Evolutionary conservation across 2,888 invertebrate species (phyloP), one percentile per base, ranked within the genome.

Genomic region (Odiellus spinosus): DNA sequence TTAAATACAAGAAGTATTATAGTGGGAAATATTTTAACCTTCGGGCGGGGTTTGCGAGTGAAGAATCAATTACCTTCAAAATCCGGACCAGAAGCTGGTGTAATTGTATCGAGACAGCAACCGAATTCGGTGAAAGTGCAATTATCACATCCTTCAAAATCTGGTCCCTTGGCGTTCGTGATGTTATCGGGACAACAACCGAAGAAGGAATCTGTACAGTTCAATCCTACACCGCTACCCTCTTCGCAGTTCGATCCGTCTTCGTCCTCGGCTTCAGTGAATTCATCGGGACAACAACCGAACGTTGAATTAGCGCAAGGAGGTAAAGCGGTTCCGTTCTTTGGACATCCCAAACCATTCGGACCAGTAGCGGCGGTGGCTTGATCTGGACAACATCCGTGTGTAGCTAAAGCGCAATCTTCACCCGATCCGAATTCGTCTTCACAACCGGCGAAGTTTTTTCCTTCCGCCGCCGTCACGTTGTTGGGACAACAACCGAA

Each of bases 371-470:
- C 59, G 2, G 54, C 47, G 11, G 54, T 57, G 33, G 70, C 62
- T 10, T 87, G 88, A 64, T 91, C 88, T 1, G 78, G 77, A 59
- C 90, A 91, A 63, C 90, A 91, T 4, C 90, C 90, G 59, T 68
- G 60, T 21, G 43, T 34, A 3, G 59, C 51, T 2, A 32, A 44
- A 12, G 44, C 41, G 52, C 58, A 61, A 26, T 26, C 26, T 26
- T 26, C 26, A 10, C 18, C 18, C 10, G 15, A 2, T 18, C 38
- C 38, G 10, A 17, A 18, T 17, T 17, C 18, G 10, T 18, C n/a
- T 38, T 15, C 15, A 14, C 38, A 38, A 2, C 38, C 38, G 14
- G 8, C 18, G 10, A 15, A 38, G 10, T 15, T 4, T 14, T 38
- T 14, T 8, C 38, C 18, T 3, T 38, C 3, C 8, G 38, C 38